Base-by-base conservation (phyloP, 1,140 invertebrate genomes). In the Ephestia elutella region DNA sequence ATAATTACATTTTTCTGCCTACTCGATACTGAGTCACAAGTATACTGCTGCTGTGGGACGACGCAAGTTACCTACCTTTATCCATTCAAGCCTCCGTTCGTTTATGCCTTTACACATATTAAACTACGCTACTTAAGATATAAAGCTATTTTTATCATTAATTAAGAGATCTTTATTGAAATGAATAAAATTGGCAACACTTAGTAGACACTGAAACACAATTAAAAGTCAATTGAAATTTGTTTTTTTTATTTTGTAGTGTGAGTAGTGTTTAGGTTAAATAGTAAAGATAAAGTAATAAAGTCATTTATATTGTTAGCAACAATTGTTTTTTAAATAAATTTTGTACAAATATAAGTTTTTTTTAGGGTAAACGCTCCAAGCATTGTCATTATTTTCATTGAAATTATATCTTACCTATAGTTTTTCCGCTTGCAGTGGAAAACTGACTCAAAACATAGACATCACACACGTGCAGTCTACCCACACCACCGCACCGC, bases 61-160 rank as follows among this genome's bases (percentile, higher is more conserved):
- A 58, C 58, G 59, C 65, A 35, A 58, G 59, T 61, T 65, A n/a
- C n/a, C n/a, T 60, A 62, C 68, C 69, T 65, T 65, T 73, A 74
- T 72, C 73, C 79, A 83, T 80, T 78, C 76, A 82, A 82, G 80
- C 81, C 81, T 84, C 63, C 63, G 56, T 57, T 59, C 38, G n/a
- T n/a, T 15, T 44, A 15, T 11, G 11, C 56, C 44, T 64, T 60
- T 62, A 69, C 63, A 61, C 63, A 68, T 15, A 28, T 11, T 11
- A 44, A 44, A n/a, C 13, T 44, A 44, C 15, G 38, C 38, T n/a
- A 44, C 10, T 44, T 4, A 44, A 15, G 38, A 44, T 15, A 38
- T 38, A 38, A n/a, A n/a, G n/a, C n/a, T n/a, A n/a, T n/a, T n/a
- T n/a, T n/a, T n/a, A n/a, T n/a, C n/a, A n/a, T n/a, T n/a, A n/a